A percentile compares a stretch with the other conserved stretches of the same genome.
Conservation (phyloP, 2,888 invertebrate species). For the Cloeon dipterum region DNA sequence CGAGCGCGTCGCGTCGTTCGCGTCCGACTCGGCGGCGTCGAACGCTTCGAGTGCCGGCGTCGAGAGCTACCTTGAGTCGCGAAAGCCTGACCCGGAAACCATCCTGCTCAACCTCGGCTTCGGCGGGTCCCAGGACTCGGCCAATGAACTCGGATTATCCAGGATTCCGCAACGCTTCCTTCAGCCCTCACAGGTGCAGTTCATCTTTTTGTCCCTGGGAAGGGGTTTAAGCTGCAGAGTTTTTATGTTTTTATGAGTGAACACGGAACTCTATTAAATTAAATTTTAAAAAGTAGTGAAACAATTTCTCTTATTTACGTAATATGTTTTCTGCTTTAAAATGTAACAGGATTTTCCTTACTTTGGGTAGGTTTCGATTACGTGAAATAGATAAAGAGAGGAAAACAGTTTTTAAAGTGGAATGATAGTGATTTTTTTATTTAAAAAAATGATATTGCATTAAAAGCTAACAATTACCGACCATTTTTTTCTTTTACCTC, state of each 20-base stretch:
- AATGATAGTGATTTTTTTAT: too few species aligned
- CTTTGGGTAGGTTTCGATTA: too few species aligned
- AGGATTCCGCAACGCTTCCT: slow-evolving; percentile 67
- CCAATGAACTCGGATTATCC: slow-evolving; percentile 29
- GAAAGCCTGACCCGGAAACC: slow-evolving; percentile 75
- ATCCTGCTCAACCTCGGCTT: slow-evolving; percentile 42
- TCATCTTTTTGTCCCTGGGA: neutral
- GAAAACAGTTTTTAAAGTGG: too few species aligned
- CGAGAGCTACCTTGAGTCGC: slow-evolving; percentile 57
- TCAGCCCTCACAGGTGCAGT: slow-evolving; percentile 46
- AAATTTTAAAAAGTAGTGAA: neutral
- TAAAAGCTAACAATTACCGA: too few species aligned
- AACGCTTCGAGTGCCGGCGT: slow-evolving; percentile 19
- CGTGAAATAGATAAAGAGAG: too few species aligned
- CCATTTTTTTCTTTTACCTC: too few species aligned
- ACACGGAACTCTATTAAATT: neutral
- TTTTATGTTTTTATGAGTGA: neutral
- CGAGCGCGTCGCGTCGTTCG: neutral
- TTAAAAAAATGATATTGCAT: too few species aligned
- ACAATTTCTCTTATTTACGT: neutral
- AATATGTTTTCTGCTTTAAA: too few species aligned
- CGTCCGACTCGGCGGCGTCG: neutral
- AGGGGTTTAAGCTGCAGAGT: too few species aligned
- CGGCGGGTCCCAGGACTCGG: slow-evolving; percentile 12
- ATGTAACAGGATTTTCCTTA: too few species aligned